These are phyloP conservation scores for Drosophila sturtevanti DNA, from an alignment of 1,140 invertebrate genomes.

Conservation along the genomic window DNA sequence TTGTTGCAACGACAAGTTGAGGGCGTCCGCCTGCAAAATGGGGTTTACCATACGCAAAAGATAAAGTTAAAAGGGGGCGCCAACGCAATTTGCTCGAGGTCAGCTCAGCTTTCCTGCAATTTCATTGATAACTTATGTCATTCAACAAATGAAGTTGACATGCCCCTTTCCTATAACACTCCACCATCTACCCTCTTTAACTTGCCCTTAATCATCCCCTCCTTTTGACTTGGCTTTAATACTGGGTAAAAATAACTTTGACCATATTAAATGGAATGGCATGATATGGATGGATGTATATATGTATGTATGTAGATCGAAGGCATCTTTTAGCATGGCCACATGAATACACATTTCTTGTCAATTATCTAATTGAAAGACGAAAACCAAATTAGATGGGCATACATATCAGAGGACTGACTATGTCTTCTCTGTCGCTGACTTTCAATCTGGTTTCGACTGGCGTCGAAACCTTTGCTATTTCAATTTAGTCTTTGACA, in stretches of 20 bases:
- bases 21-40: slow-evolving; percentile 18
- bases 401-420: background rate
- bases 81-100: slow-evolving; percentile 75
- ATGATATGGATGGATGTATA: no score
- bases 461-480: slow-evolving; percentile 47
- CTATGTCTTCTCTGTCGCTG: slow-evolving; percentile 30
- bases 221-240: slow-evolving; percentile 60
- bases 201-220: background rate
- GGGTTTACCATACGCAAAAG: slow-evolving; percentile 64
- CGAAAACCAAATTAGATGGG: slow-evolving; percentile 32
- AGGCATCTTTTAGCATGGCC: slow-evolving; percentile 46
- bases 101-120: slow-evolving; percentile 72
- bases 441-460: slow-evolving; percentile 36
- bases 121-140: slow-evolving; percentile 78
- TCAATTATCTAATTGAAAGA: slow-evolving; percentile 77
- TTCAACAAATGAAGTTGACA: slow-evolving; percentile 79
- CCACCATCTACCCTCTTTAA: background rate
- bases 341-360: slow-evolving; percentile 36
- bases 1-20: slow-evolving; percentile 30
- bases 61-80: slow-evolving; percentile 67
- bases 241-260: slow-evolving; percentile 63
- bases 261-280: slow-evolving; percentile 55
- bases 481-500: slow-evolving; percentile 79
- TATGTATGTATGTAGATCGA: slow-evolving; percentile 9
- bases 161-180: slow-evolving; percentile 28